Base-by-base conservation (phyloP, 2,888 invertebrate genomes). In the Endomychus coccineus region DNA sequence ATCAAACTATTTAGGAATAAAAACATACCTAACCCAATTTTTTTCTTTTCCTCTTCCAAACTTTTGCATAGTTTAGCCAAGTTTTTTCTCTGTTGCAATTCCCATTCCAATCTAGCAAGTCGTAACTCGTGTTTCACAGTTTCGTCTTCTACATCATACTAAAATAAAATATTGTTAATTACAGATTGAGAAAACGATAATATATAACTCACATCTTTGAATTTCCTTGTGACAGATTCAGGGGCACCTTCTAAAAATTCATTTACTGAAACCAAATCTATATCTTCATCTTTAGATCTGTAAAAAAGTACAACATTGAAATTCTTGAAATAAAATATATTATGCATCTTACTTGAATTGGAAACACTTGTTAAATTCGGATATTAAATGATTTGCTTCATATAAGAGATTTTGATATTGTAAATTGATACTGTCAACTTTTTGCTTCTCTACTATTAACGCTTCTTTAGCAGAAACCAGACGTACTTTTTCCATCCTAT, bases 291-390 rank as follows among this genome's bases (percentile, higher is more conserved):
- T 62, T 89, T 88, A 6, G 94, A 94, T 60, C 81, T 82, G 12
- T 15, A 29, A 21, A 55, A 10, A 60, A 52, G 44, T 27, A 27
- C 12, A 27, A 29, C 10, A 43, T 22, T n/a, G n/a, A n/a, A 24
- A 34, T 29, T 33, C n/a, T 29, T 31, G 36, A 24, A 29, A 25
- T 23, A 25, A 21, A 27, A 27, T 19, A 17, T 29, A n/a, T 19
- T 2, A 12, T n/a, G 13, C 3, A 25, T 50, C 72, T 60, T 64
- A 81, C 80, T 90, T 94, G 61, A 94, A 95, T 58, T 94, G 89
- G 40, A 91, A 74, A 58, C 95, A 95, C 56, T 91, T 90, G 12
- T 85, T 80, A n/a, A 91, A 90, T 73, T 96, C 95, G 51, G 90
- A 89, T 50, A 90, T 84, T 12, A 96, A 71, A 69, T 96, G 92